Percentiles rank a stretch among this genome's conserved stretches.
Evolutionary conservation across 2,888 invertebrate species (phyloP).

Genomic region (Abscondita cerata): DNA sequence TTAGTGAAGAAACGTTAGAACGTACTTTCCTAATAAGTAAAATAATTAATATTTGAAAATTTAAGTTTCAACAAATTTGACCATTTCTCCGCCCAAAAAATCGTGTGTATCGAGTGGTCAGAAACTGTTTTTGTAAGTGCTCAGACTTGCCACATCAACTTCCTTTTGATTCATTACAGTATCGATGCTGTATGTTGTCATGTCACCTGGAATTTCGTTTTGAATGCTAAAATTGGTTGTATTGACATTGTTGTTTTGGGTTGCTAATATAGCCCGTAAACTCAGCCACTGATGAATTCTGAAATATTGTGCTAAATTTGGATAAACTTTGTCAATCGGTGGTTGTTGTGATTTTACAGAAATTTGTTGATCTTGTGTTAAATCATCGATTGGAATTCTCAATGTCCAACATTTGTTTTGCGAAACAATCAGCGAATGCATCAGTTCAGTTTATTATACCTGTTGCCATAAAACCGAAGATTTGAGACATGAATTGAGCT

Average conservation of each 20-base stretch:
- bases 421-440: constrained; percentile 28
- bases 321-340: constrained; percentile 32
- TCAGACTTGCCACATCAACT: too few relatives aligned
- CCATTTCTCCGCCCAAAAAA: too few relatives aligned
- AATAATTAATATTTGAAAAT: too few relatives aligned
- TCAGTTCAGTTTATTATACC: constrained; percentile 35
- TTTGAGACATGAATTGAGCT: constrained; percentile 44
- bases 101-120: too few relatives aligned
- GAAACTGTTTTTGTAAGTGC: too few relatives aligned
- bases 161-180: constrained; percentile 27
- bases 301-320: constrained; percentile 41
- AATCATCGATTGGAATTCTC: constrained; percentile 32
- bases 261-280: constrained; percentile 46
- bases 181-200: constrained; percentile 30
- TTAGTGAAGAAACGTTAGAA: too few relatives aligned
- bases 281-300: constrained; percentile 40
- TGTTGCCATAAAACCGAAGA: constrained; percentile 38
- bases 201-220: constrained; percentile 15
- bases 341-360: constrained; percentile 37
- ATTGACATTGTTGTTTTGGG: constrained; percentile 46
- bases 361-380: constrained; percentile 39
- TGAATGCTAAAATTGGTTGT: constrained; percentile 13
- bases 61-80: too few relatives aligned
- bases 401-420: constrained; percentile 35
- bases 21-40: too few relatives aligned